Conservation (phyloP, 2,113 vertebrate genomes). For the Procavia capensis region DNA sequence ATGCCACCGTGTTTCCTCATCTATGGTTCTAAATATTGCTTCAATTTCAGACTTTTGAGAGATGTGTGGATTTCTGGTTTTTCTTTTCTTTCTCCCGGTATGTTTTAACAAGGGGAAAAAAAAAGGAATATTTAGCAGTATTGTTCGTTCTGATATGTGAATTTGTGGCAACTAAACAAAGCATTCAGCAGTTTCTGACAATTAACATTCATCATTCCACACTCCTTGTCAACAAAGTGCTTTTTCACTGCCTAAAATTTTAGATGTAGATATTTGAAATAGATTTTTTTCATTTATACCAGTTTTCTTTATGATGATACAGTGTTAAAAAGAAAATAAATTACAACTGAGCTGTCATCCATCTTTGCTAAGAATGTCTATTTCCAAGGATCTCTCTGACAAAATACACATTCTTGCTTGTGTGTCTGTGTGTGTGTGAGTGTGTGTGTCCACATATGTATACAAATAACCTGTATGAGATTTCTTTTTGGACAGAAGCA, state of each 20-base stretch:
- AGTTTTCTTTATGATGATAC: slow-evolving; percentile 94
- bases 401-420: slow-evolving; percentile 87
- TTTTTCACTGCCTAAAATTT: slow-evolving; percentile 99
- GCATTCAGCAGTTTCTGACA: slow-evolving; percentile 91
- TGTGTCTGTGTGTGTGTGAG: slow-evolving; percentile 82
- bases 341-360: slow-evolving; percentile 94
- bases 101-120: slow-evolving; percentile 86
- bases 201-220: slow-evolving; percentile 92
- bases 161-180: slow-evolving; percentile 93
- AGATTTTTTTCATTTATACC: slow-evolving; percentile 93
- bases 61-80: slow-evolving; percentile 91
- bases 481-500: slow-evolving; percentile 71
- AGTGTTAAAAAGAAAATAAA: slow-evolving; percentile 94
- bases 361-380: slow-evolving; percentile 93
- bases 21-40: slow-evolving; percentile 93
- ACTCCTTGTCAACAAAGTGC: slow-evolving; percentile 94
- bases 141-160: slow-evolving; percentile 94
- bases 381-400: slow-evolving; percentile 87
- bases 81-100: slow-evolving; percentile 89
- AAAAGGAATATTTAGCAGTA: slow-evolving; percentile 93
- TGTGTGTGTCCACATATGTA: slow-evolving; percentile 82
- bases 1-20: slow-evolving; percentile 93
- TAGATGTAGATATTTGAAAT: slow-evolving; percentile 97
- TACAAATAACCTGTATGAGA: slow-evolving; percentile 76
- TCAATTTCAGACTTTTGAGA: slow-evolving; percentile 89